phyloP scores from a whole-genome alignment of 2,888 invertebrate genomes.

The Coecobrya sp. region DNA sequence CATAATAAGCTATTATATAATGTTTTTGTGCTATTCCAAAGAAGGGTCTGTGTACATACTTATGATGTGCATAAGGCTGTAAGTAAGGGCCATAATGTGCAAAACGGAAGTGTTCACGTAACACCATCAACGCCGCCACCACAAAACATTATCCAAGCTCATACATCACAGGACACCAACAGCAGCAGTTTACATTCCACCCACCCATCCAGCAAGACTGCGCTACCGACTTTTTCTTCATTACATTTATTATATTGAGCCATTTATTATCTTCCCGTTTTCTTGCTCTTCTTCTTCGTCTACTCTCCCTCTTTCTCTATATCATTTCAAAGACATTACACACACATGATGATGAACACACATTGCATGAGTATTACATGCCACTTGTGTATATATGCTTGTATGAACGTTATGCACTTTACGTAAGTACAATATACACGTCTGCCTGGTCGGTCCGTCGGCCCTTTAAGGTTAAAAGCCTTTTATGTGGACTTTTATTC shows the following conservation, averaged over 20 bases:
- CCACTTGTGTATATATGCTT: not conserved
- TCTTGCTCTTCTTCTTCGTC: not conserved
- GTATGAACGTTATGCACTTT: no score
- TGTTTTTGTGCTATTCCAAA: not conserved
- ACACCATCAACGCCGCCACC: not conserved
- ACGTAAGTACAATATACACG: not conserved
- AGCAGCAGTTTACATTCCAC: not conserved
- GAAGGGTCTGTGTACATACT: no score
- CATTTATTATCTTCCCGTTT: constrained; percentile 43
- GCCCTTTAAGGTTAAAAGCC: constrained; percentile 56
- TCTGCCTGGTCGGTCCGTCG: not conserved
- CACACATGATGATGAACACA: not conserved
- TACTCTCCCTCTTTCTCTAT: not conserved
- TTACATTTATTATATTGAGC: constrained; percentile 47
- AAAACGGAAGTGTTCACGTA: constrained; percentile 25
- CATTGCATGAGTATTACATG: not conserved
- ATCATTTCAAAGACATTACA: not conserved
- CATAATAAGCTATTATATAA: not conserved
- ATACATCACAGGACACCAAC: not conserved
- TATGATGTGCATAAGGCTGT: not conserved
- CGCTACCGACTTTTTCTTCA: constrained; percentile 24
- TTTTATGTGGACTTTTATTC: not conserved
- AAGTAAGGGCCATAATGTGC: not conserved
- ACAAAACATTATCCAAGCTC: not conserved
- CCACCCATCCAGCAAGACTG: not conserved